These are phyloP conservation scores for Napeogenes inachia DNA, from an alignment of 2,888 invertebrate genomes.

Conservation along the genomic window DNA sequence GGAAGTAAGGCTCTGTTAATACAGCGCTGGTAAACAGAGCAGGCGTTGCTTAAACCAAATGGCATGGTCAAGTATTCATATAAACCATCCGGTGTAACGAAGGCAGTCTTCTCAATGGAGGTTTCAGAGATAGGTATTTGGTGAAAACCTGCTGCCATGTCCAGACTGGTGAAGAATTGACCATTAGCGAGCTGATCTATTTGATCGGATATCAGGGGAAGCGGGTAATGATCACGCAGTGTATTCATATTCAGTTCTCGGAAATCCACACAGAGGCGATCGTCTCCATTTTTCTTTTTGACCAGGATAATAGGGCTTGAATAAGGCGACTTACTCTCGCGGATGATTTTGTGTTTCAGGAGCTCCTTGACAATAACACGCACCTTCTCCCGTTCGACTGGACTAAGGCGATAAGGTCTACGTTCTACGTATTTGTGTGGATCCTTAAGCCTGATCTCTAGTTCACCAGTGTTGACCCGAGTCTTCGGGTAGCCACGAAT, in stretches of 20 bases:
- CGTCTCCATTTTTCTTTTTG: conserved; percentile 38
- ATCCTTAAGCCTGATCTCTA: conserved; percentile 34
- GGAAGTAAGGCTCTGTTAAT: too few relatives aligned
- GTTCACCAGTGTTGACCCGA: conserved; percentile 35
- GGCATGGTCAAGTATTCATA: too few relatives aligned
- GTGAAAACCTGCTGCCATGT: conserved; percentile 36
- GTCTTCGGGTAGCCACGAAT: conserved; percentile 32
- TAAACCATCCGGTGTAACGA: too few relatives aligned
- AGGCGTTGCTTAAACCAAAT: too few relatives aligned
- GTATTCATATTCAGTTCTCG: conserved; percentile 33
- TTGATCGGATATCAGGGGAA: conserved; percentile 34
- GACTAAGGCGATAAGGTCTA: conserved; percentile 18
- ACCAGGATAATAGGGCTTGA: conserved; percentile 38
- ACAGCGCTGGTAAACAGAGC: too few relatives aligned
- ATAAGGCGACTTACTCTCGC: conserved; percentile 23
- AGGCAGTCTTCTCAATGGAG: conserved; percentile 38
- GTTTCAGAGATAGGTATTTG: conserved; percentile 31
- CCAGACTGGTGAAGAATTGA: conserved; percentile 25
- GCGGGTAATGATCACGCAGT: conserved; percentile 32
- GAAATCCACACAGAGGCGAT: conserved; percentile 37
- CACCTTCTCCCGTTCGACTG: conserved; percentile 7
- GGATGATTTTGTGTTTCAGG: conserved; percentile 6
- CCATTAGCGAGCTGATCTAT: conserved; percentile 31
- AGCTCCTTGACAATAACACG: background rate
- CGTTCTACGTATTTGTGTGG: conserved; percentile 34